A percentile compares a stretch with the other conserved stretches of the same genome.
phyloP scores from a whole-genome alignment of 2,888 invertebrate genomes.

The Acronicta aceris region DNA sequence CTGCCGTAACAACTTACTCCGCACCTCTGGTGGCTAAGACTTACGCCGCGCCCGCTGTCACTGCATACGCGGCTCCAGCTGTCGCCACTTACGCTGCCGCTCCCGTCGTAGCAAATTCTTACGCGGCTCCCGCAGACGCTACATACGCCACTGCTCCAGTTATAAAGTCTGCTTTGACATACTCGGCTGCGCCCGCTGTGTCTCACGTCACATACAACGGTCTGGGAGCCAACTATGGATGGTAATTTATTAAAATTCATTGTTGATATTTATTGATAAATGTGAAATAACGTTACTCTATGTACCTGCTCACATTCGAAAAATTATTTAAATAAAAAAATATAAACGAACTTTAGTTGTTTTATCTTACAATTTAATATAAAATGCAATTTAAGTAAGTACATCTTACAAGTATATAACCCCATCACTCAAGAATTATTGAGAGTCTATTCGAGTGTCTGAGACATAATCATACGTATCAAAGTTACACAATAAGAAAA shows the following conservation, averaged over 20 bases:
- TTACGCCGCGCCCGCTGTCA: slow-evolving; percentile 71
- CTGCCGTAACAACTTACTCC: neutral
- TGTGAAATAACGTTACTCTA: neutral
- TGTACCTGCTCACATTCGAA: neutral
- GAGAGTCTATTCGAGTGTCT: too few relatives aligned
- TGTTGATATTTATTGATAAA: slow-evolving; percentile 41
- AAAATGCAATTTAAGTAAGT: too few relatives aligned
- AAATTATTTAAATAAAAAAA: too few relatives aligned
- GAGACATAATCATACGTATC: too few relatives aligned
- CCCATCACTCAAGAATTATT: too few relatives aligned
- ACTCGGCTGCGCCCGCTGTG: slow-evolving; percentile 89
- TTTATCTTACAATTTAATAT: too few relatives aligned
- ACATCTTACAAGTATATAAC: too few relatives aligned
- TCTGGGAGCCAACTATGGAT: slow-evolving; percentile 84
- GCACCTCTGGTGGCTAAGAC: neutral
- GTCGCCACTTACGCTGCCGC: slow-evolving; percentile 71
- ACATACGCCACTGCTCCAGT: slow-evolving; percentile 78
- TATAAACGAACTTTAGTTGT: too few relatives aligned
- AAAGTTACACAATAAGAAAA: too few relatives aligned
- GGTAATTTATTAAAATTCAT: slow-evolving; percentile 67
- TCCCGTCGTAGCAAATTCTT: slow-evolving; percentile 70
- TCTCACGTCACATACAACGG: slow-evolving; percentile 91
- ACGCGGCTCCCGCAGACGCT: slow-evolving; percentile 61
- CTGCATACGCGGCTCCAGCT: slow-evolving; percentile 51
- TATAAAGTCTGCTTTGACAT: slow-evolving; percentile 72